Evolutionary conservation across 1,140 invertebrate species (phyloP).

Genomic region (Drosophila kikkawai): DNA sequence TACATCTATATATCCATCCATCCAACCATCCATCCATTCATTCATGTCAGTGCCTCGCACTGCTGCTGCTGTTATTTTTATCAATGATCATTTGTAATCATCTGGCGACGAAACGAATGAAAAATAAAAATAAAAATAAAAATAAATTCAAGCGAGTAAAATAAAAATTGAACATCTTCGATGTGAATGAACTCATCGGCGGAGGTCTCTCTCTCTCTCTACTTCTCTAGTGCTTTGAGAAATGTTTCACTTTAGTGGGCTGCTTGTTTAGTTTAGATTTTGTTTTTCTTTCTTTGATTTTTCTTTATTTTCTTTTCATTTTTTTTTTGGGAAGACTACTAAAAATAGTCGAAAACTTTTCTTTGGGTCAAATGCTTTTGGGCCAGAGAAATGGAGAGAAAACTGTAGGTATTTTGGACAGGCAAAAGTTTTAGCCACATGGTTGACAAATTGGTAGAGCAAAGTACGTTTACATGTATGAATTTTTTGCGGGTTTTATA

Average conservation of each 20-base stretch:
- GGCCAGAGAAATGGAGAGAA: conserved; percentile 11
- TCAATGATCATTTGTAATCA: conserved; percentile 69
- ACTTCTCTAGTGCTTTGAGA: conserved; percentile 12
- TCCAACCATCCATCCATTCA: conserved; percentile 50
- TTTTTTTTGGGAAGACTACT: conserved; percentile 35
- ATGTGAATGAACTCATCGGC: conserved; percentile 61
- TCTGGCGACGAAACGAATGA: conserved; percentile 46
- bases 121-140: conserved; percentile 7
- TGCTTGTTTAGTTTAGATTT: conserved; percentile 48
- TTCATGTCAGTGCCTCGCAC: conserved; percentile 37
- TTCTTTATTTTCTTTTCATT: conserved; percentile 20
- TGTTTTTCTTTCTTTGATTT: conserved; percentile 19
- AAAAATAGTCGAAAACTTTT: conserved; percentile 53
- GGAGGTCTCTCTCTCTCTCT: conserved; percentile 21
- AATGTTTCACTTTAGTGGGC: conserved; percentile 43
- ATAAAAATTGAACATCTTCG: conserved; percentile 63
- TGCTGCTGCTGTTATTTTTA: conserved; percentile 60
- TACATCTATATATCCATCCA: conserved; percentile 7
- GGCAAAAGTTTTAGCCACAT: conserved; percentile 27
- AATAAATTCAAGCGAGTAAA: conserved; percentile 27
- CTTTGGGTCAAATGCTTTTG: conserved; percentile 58
- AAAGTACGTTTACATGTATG: conserved; percentile 22
- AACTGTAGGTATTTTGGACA: neutral
- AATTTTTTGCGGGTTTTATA: neutral
- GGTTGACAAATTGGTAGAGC: conserved; percentile 23